phyloP scores from a whole-genome alignment of 1,140 invertebrate genomes.

The Drosophila erecta region DNA sequence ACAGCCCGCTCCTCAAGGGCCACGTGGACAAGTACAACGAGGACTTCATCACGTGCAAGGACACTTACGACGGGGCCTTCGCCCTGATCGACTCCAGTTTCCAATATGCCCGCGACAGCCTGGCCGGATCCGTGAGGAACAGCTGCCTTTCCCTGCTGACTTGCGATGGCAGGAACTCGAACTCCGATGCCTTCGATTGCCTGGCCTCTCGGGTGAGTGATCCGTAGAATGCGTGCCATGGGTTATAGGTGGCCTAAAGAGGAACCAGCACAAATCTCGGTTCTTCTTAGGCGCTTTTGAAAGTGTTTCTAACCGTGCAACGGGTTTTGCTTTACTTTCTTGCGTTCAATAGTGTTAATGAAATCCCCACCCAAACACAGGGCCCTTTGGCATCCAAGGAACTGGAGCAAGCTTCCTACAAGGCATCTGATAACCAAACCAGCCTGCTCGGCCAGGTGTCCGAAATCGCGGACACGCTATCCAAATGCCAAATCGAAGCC shows the following conservation, averaged over 20 bases:
- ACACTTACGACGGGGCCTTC: neutral
- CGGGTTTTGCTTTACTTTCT: too few species aligned
- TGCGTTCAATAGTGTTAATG: neutral
- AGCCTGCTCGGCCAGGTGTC: neutral
- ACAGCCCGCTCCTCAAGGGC: conserved; percentile 15
- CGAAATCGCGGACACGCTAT: neutral
- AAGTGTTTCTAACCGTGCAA: too few species aligned
- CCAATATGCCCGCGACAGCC: neutral
- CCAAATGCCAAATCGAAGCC: neutral
- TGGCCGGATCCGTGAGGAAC: neutral
- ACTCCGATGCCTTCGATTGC: neutral
- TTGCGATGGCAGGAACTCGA: neutral
- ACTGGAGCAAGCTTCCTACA: neutral
- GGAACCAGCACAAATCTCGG: too few species aligned
- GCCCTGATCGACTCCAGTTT: conserved; percentile 1
- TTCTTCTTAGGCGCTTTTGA: too few species aligned
- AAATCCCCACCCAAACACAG: neutral
- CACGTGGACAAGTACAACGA: conserved; percentile 17
- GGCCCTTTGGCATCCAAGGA: neutral
- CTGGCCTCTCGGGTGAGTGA: neutral
- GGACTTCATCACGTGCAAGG: neutral
- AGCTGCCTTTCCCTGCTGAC: conserved; percentile 4
- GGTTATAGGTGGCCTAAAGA: too few species aligned
- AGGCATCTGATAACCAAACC: neutral
- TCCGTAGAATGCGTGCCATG: neutral